phyloP scores from a whole-genome alignment of 2,797 vertebrate species.

The Eulemur rubriventer region DNA sequence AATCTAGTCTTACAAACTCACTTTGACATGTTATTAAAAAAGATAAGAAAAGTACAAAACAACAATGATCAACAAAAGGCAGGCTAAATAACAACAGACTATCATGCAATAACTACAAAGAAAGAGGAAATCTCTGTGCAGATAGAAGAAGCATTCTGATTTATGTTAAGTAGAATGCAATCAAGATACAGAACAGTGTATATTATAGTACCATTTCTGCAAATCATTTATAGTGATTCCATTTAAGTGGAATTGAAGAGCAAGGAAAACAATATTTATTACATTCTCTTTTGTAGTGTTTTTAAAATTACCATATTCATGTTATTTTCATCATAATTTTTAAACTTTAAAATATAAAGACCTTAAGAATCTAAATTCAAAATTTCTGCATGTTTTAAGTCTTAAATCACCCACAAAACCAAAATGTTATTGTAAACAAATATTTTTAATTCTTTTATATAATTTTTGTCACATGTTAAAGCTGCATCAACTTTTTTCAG shows the following conservation, averaged over 20 bases:
- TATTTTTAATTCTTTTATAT: not conserved
- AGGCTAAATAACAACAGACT: not conserved
- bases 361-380: not conserved
- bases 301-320: not conserved
- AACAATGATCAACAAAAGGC: not conserved
- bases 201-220: not conserved
- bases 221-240: not conserved
- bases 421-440: not conserved
- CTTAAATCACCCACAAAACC: not conserved
- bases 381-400: not conserved
- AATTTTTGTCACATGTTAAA: not conserved
- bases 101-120: not conserved
- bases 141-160: not conserved
- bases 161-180: not conserved
- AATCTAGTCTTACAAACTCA: not conserved
- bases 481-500: not conserved
- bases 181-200: not conserved
- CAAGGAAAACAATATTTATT: not conserved
- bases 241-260: not conserved
- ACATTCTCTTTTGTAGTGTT: not conserved
- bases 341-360: not conserved
- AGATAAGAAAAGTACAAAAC: not conserved
- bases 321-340: not conserved
- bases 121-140: not conserved
- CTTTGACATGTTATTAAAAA: not conserved